Percentiles rank a stretch among this genome's conserved stretches.
These are phyloP conservation scores for Graptemys geographica DNA, from an alignment of 2,797 vertebrate species.

Conservation along the genomic window DNA sequence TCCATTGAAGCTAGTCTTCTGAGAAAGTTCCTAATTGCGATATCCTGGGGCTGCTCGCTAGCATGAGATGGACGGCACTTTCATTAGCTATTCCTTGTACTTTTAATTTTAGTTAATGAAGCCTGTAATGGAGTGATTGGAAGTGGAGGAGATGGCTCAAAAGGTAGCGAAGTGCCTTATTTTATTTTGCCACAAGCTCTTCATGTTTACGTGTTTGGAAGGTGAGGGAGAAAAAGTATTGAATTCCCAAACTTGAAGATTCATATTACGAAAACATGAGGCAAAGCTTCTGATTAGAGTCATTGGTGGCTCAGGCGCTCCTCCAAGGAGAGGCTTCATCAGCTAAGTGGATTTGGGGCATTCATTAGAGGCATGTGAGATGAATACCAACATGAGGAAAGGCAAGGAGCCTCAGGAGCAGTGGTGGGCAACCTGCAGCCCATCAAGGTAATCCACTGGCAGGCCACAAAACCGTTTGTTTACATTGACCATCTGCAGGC, in stretches of 20 bases:
- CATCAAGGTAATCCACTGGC: no score
- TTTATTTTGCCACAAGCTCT: conserved; percentile 42
- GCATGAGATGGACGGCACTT: background rate
- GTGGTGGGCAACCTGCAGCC: no score
- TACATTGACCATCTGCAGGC: no score
- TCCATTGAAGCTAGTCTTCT: conserved; percentile 12
- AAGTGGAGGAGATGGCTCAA: conserved; percentile 23
- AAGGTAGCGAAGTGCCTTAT: background rate
- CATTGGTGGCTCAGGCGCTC: background rate
- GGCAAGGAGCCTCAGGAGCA: background rate
- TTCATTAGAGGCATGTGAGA: background rate
- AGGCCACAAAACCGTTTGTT: no score
- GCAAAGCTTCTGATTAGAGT: conserved; percentile 2
- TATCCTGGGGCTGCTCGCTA: conserved; percentile 4
- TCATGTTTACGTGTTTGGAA: background rate
- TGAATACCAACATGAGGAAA: background rate
- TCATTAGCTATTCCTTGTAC: conserved; percentile 40
- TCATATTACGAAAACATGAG: background rate
- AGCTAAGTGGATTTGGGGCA: background rate
- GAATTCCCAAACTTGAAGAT: background rate
- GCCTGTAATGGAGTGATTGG: background rate
- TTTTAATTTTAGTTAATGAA: conserved; percentile 62
- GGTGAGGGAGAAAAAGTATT: background rate
- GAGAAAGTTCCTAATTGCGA: background rate
- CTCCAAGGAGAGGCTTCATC: conserved; percentile 21